Conservation (phyloP, 53 echinoderm and acorn worm species). For the Antedon mediterranea region DNA sequence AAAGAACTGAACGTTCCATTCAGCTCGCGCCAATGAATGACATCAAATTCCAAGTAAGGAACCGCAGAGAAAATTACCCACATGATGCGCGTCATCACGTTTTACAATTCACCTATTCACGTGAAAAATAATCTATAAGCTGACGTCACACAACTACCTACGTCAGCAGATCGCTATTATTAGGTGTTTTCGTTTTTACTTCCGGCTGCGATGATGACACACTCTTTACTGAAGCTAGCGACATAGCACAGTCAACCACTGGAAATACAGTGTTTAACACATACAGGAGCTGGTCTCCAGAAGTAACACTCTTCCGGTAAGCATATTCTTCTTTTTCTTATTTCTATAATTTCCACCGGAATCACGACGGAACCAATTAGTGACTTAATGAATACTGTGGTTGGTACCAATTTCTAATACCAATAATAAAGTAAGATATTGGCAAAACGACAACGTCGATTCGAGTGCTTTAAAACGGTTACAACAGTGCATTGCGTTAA, state of each 20-base stretch:
- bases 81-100: not conserved
- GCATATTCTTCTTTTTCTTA: not conserved
- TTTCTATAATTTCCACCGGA: not conserved
- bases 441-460: too few relatives aligned
- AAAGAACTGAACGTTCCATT: not conserved
- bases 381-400: not conserved
- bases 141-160: not conserved
- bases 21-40: not conserved
- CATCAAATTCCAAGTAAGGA: constrained; percentile 1
- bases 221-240: not conserved
- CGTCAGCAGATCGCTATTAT: not conserved
- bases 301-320: not conserved
- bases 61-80: not conserved
- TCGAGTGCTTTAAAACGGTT: too few relatives aligned
- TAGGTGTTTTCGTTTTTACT: not conserved
- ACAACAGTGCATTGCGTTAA: too few relatives aligned
- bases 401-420: not conserved
- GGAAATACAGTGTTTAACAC: not conserved
- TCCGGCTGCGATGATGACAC: not conserved
- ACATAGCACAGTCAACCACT: not conserved
- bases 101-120: not conserved
- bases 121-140: not conserved
- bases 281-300: not conserved
- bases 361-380: not conserved
- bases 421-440: too few relatives aligned